phyloP scores from a whole-genome alignment of 2,797 vertebrate species.

The Aphelocoma californica region DNA sequence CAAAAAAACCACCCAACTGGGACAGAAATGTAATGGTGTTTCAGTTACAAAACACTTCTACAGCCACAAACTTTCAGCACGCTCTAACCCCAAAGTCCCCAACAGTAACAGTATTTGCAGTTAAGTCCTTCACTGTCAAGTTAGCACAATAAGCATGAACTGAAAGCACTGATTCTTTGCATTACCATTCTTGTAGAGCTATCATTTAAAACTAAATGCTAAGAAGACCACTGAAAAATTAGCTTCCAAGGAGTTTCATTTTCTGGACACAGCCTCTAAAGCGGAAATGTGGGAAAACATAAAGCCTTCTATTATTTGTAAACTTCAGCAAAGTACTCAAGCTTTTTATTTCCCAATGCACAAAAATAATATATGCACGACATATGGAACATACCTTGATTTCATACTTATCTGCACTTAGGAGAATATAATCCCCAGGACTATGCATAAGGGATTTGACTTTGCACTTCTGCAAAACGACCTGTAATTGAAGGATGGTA shows the following conservation, averaged over 20 bases:
- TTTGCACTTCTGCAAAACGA: constrained; percentile 92
- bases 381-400: constrained; percentile 87
- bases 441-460: constrained; percentile 96
- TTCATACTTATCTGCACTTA: constrained; percentile 98
- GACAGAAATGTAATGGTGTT: neutral
- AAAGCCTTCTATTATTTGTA: neutral
- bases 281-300: neutral
- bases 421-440: constrained; percentile 94
- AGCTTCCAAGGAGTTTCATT: neutral
- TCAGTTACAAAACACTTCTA: neutral
- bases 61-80: neutral
- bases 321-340: neutral
- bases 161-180: neutral
- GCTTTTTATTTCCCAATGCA: neutral
- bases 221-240: neutral
- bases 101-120: neutral
- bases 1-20: neutral
- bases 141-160: neutral
- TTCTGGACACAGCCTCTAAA: neutral
- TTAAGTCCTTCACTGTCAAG: neutral
- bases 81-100: neutral
- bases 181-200: neutral
- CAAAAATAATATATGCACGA: neutral
- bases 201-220: neutral
- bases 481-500: constrained; percentile 75